Evolutionary conservation across 2,797 vertebrate species (phyloP), one percentile per base, ranked within the genome.

Genomic region (Aulostomus chinensis): DNA sequence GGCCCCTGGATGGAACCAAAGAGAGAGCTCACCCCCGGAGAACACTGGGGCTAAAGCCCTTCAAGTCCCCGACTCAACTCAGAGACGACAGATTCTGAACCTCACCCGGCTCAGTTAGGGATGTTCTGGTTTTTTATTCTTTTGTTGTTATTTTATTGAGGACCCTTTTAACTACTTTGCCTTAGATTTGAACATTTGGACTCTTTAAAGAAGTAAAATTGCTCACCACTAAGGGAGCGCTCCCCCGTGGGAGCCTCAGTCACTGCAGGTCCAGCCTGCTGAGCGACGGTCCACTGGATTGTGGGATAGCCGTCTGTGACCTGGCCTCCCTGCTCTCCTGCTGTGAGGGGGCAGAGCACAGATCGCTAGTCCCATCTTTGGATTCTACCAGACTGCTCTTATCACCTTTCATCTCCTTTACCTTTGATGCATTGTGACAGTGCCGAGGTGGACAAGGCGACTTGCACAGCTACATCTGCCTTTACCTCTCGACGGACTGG

Each of bases 21-120:
- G 90, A 93, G 71, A 86, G 81, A 61, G 78, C 78, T 9, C 80
- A 78, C 24, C 87, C 89, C 2, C 79, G 84, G 28, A 84, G 58
- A 62, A 84, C 84, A 31, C 76, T 91, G 51, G 90, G 86, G 28
- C 86, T 92, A 21, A 91, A 91, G 43, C 91, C 92, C 37, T 93
- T 92, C 64, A 91, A 86, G 69, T 90, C 91, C 3, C 81, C 88
- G 0, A 77, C 87, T 1, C 90, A 85, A 54, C 87, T 85, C 54
- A 59, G 73, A 81, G 89, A 91, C 1, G 89, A 92, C 65, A 56
- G 86, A 16, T 93, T 92, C 73, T 93, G 30, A 88, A 46, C 36
- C 36, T 12, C 4, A 7, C 11, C 14, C 20, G n/a, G 20, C 6
- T 9, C 13, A 16, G 22, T 16, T 7, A 13, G 4, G 28, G 46